Evolutionary conservation across 1,140 invertebrate species (phyloP).

Genomic region (Zaprionus inermis): DNA sequence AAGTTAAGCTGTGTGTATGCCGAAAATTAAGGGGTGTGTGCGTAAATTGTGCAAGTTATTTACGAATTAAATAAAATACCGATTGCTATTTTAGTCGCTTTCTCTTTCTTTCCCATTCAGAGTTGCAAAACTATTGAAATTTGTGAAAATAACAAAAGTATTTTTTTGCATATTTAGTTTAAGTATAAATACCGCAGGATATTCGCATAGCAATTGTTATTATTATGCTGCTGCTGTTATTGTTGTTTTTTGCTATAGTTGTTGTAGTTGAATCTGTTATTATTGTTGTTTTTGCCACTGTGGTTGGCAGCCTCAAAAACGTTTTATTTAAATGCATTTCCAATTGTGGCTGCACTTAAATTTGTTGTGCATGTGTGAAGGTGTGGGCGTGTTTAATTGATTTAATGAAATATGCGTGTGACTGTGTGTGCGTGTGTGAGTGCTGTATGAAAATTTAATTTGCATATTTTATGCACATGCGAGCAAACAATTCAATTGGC

Average conservation of each 20-base stretch:
- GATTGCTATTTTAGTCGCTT: neutral
- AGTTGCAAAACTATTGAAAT: neutral
- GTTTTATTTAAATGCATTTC: conserved; percentile 65
- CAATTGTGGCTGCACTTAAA: conserved; percentile 35
- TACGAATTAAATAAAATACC: neutral
- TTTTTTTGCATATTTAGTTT: conserved; percentile 11
- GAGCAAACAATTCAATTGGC: conserved; percentile 23
- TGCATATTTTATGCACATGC: conserved; percentile 36
- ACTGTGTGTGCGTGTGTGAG: conserved; percentile 16
- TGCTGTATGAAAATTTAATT: conserved; percentile 67
- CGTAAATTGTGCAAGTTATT: neutral
- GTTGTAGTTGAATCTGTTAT: conserved; percentile 14
- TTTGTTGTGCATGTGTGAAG: neutral
- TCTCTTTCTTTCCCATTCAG: no score
- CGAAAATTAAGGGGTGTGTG: neutral
- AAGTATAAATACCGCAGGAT: conserved; percentile 17
- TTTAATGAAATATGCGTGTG: conserved; percentile 64
- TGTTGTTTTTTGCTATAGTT: conserved; percentile 9
- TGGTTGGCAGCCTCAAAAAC: conserved; percentile 32
- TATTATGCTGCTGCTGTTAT: conserved; percentile 4
- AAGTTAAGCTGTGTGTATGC: neutral
- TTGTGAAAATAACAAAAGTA: conserved; percentile 1
- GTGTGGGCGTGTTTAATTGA: conserved; percentile 47
- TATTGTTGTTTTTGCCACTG: conserved; percentile 18
- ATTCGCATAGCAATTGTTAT: conserved; percentile 10